Conservation (phyloP, 2,797 vertebrate genomes). For the Poecilia gillii region DNA sequence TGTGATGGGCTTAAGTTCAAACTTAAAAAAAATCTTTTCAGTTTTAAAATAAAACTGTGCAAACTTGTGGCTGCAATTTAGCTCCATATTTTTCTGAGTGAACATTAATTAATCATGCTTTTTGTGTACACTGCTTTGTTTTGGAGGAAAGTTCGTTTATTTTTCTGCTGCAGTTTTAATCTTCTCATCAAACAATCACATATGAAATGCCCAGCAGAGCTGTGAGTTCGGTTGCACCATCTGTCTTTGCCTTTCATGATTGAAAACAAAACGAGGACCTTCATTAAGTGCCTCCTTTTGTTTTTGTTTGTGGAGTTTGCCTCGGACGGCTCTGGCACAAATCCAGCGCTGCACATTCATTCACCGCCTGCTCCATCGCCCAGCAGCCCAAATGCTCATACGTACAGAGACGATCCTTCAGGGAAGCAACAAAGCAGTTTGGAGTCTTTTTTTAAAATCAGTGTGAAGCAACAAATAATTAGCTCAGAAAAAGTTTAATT, state of each 20-base stretch:
- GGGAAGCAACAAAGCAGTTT: slow-evolving; percentile 32
- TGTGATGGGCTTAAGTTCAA: too few relatives aligned
- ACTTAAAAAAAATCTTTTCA: too few relatives aligned
- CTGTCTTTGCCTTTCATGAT: slow-evolving; percentile 57
- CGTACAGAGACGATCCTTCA: slow-evolving; percentile 23
- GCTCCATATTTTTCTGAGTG: neutral
- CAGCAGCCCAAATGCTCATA: slow-evolving; percentile 16
- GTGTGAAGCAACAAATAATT: slow-evolving; percentile 1
- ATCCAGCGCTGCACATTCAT: slow-evolving; percentile 14
- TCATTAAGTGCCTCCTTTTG: slow-evolving; percentile 50
- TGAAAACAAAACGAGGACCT: slow-evolving; percentile 59
- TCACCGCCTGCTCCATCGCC: slow-evolving; percentile 30
- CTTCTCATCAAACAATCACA: neutral
- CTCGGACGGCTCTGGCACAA: slow-evolving; percentile 36
- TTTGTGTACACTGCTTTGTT: neutral
- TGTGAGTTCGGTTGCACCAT: slow-evolving; percentile 61
- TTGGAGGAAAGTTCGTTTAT: neutral
- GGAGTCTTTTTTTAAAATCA: neutral
- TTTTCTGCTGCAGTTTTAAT: neutral
- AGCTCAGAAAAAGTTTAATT: neutral
- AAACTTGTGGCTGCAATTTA: too few relatives aligned
- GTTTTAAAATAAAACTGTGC: too few relatives aligned
- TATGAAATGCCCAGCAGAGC: neutral
- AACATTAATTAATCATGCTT: neutral
- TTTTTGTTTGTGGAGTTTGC: slow-evolving; percentile 63